phyloP scores from a whole-genome alignment of 2,888 invertebrate genomes.

The Schizotus pectinicornis region DNA sequence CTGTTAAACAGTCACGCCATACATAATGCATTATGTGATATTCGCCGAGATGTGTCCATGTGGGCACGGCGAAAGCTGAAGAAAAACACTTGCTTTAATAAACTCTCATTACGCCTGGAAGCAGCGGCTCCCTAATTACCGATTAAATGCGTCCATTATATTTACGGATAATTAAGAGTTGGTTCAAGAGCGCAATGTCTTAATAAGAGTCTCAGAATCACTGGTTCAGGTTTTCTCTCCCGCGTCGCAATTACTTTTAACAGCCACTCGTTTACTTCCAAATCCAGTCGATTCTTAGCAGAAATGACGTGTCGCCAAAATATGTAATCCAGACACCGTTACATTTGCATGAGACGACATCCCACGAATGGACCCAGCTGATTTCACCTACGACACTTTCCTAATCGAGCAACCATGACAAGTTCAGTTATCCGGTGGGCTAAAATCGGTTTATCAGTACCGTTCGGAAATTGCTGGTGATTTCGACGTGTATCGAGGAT shows the following conservation, averaged over 20 bases:
- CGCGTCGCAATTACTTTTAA: slow-evolving; percentile 15
- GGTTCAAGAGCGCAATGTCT: slow-evolving; percentile 19
- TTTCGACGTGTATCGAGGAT: too few species aligned
- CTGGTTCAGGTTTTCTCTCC: slow-evolving; percentile 13
- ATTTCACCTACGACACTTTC: slow-evolving; percentile 28
- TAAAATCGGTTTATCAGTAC: background rate
- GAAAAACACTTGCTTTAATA: background rate
- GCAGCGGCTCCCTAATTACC: background rate
- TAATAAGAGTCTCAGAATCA: slow-evolving; percentile 23
- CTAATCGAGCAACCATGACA: slow-evolving; percentile 24
- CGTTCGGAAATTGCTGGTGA: too few species aligned
- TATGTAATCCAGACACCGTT: slow-evolving; percentile 18
- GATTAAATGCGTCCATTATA: slow-evolving; percentile 18
- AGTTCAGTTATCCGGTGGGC: slow-evolving; percentile 20
- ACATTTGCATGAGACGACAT: slow-evolving; percentile 16
- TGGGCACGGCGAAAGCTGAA: background rate
- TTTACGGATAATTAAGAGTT: slow-evolving; percentile 19
- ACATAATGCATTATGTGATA: background rate
- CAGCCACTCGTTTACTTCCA: slow-evolving; percentile 5
- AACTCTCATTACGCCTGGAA: slow-evolving; percentile 12
- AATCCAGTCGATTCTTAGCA: slow-evolving; percentile 14
- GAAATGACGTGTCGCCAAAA: slow-evolving; percentile 17
- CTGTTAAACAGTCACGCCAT: background rate
- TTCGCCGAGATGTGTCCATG: background rate
- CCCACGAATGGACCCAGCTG: slow-evolving; percentile 27